Percentiles rank a stretch among this genome's conserved stretches.
Evolutionary conservation across 2,797 vertebrate genomes (phyloP).

Genomic region (Hirundo rustica): DNA sequence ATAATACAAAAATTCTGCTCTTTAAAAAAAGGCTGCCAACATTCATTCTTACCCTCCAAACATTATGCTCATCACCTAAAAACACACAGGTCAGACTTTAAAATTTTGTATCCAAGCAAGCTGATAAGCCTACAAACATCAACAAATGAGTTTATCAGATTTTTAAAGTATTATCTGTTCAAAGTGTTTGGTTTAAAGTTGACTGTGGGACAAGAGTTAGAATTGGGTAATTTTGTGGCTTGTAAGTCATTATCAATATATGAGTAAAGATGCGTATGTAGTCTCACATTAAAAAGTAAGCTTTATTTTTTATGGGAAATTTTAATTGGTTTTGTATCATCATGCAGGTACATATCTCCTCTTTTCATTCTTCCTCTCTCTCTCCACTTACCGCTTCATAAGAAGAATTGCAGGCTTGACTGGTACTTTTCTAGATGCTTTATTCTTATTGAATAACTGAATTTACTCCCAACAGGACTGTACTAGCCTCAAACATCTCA

Average conservation of each 20-base stretch:
- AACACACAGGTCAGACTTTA: background rate
- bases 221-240: background rate
- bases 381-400: background rate
- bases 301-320: background rate
- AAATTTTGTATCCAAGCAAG: background rate
- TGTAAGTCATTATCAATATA: background rate
- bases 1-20: background rate
- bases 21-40: background rate
- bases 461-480: background rate
- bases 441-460: background rate
- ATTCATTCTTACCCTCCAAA: background rate
- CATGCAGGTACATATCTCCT: background rate
- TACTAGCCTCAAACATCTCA: background rate
- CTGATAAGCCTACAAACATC: background rate
- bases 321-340: background rate
- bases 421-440: background rate
- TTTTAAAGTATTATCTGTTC: background rate
- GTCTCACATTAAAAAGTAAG: background rate
- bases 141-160: background rate
- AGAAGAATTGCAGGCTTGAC: background rate
- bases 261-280: background rate
- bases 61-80: background rate
- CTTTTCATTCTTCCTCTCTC: background rate
- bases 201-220: background rate
- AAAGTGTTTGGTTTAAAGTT: background rate